Conservation (phyloP, 1,140 invertebrate genomes). For the Ectropis grisescens region DNA sequence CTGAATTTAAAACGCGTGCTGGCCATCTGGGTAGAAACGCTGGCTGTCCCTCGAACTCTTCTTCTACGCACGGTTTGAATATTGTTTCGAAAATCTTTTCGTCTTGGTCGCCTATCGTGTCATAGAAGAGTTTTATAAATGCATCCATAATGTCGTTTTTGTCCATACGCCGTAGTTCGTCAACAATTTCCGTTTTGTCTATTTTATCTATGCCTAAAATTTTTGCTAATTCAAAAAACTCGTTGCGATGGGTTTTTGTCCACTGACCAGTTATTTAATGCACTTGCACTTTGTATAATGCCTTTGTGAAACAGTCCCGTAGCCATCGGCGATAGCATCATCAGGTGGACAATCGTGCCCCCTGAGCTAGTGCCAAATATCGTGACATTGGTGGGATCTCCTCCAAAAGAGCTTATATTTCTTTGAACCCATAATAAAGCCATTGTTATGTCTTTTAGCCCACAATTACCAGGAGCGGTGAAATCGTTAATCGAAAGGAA, state of each 20-base stretch:
- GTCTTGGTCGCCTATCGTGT: slow-evolving; percentile 13
- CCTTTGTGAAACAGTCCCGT: slow-evolving; percentile 69
- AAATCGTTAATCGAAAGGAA: slow-evolving; percentile 51
- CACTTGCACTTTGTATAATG: slow-evolving; percentile 49
- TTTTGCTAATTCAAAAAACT: slow-evolving; percentile 33
- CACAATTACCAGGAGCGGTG: slow-evolving; percentile 71
- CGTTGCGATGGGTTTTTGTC: slow-evolving; percentile 32
- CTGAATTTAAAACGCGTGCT: slow-evolving; percentile 36
- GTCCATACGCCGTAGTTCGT: slow-evolving; percentile 30
- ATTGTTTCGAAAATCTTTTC: slow-evolving; percentile 27
- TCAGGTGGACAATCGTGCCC: slow-evolving; percentile 65
- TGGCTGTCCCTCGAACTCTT: slow-evolving; percentile 47
- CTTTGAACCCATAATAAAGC: slow-evolving; percentile 74
- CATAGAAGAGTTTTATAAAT: slow-evolving; percentile 13
- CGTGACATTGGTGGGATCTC: slow-evolving; percentile 73
- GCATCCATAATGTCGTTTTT: slow-evolving; percentile 30
- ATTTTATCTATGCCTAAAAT: slow-evolving; percentile 31
- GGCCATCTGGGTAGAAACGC: slow-evolving; percentile 47
- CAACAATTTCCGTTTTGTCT: slow-evolving; percentile 33
- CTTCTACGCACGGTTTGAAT: slow-evolving; percentile 53
- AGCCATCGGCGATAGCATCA: slow-evolving; percentile 70
- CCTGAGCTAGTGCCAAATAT: slow-evolving; percentile 75
- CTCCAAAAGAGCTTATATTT: slow-evolving; percentile 73
- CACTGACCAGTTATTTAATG: slow-evolving; percentile 44
- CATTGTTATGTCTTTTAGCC: slow-evolving; percentile 73